Base-by-base conservation (phyloP, 53 echinoderm and acorn worm genomes). In the Mesocentrotus franciscanus region DNA sequence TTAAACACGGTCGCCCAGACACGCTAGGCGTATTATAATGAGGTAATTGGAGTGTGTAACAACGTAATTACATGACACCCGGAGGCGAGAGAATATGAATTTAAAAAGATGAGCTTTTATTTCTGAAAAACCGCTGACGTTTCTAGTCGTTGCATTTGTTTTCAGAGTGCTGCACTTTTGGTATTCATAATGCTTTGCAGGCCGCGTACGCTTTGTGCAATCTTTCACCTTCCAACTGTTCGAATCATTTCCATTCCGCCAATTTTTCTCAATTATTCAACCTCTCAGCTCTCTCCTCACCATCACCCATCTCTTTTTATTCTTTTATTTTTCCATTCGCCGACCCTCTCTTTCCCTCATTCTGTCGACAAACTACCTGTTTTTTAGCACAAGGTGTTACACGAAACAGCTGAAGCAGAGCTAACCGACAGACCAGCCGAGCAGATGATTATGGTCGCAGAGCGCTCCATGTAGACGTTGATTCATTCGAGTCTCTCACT, bases 381-480 rank as follows among this genome's bases (percentile, higher is more conserved):
- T 84, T 18, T 84, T 84, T 18, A 84, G 24, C 84, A 84, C 12
- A 84, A 84, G 84, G 84, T 84, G 42, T 49, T 84, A 84, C 84
- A 49, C 42, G 84, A 15, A 39, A 55, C 84, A 84, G 84, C 49
- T 84, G 84, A 84, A 42, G 84, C 84, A 39, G 84, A 39, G 24
- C 18, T 84, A 84, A 84, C 55, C 20, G 39, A 84, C 42, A 42
- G 49, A 33, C 84, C 84, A 84, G 39, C 24, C 84, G 84, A 27
- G 84, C 49, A 49, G 84, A 84, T 84, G 84, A 84, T 84, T 84
- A 84, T 34, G 49, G 55, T 76, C 76, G 13, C 30, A 76, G 76
- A 33, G 76, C 76, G 76, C n/a, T 49, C 22, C 18, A 84, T 39
- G 55, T 84, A 84, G 84, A 84, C 42, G 49, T 84, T 84, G 84